A percentile compares a stretch with the other conserved stretches of the same genome.
phyloP scores from a whole-genome alignment of 2,113 vertebrate species.

The Regulus satrapa region DNA sequence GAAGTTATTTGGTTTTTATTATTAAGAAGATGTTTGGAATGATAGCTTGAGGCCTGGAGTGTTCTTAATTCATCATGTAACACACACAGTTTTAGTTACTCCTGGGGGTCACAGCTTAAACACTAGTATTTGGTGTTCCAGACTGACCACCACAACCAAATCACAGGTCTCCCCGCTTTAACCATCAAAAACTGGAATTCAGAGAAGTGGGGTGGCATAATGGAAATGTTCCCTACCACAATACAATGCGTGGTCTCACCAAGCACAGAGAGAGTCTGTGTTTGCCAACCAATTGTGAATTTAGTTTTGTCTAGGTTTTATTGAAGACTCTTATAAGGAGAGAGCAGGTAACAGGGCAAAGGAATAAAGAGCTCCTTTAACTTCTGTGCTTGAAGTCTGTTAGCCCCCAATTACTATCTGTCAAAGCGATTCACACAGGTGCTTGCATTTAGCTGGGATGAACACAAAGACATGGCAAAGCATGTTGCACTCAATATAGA shows the following conservation, averaged over 20 bases:
- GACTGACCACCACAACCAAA: not conserved
- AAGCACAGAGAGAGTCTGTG: not conserved
- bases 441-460: not conserved
- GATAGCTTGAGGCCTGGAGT: not conserved
- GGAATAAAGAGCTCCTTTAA: not conserved
- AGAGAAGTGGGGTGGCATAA: not conserved
- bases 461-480: not conserved
- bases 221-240: not conserved
- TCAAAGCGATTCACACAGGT: not conserved
- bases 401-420: not conserved
- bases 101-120: not conserved
- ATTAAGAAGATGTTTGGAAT: not conserved
- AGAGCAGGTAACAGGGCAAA: not conserved
- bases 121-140: not conserved
- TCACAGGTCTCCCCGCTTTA: not conserved
- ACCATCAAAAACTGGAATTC: not conserved
- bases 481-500: not conserved
- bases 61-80: not conserved
- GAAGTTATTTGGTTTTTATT: not conserved
- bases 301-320: not conserved
- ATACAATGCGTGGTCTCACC: accelerated
- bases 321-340: not conserved
- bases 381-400: not conserved
- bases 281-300: not conserved
- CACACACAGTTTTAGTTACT: not conserved